Base-by-base conservation (phyloP, 2,888 invertebrate genomes). In the Hypselothyrea guttata region DNA sequence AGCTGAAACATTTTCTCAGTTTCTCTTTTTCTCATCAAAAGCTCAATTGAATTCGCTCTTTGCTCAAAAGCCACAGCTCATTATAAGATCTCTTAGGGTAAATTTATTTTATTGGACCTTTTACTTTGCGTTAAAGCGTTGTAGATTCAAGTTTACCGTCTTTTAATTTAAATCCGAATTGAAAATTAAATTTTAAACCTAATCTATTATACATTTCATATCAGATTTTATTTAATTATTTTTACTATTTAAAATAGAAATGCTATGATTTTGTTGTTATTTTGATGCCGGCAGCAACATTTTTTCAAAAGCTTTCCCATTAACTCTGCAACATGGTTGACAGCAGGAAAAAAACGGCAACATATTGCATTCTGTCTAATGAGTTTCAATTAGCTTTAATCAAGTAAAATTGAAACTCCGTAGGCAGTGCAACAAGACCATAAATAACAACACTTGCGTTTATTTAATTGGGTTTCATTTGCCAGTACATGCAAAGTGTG, bases 311-410 rank as follows among this genome's bases (percentile, higher is more conserved):
- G 22, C 45, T 57, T 45, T 9, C n/a, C 11, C n/a, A 7, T 7
- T n/a, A 28, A 4, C 41, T 27, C 37, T 11, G 57, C 75, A 77
- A 61, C 56, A 77, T 52, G 49, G 74, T 55, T 72, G 67, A 54
- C 30, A 13, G 12, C 22, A 7, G 42, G 37, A 7, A 35, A 31
- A 13, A 8, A 13, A 12, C 15, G 35, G 40, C 48, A 38, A 37
- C 44, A 70, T 28, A 31, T 33, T 49, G 61, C 8, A 7, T 18
- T 18, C 64, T 27, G 34, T 40, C 60, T 68, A 76, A 76, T 82
- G 59, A 59, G 54, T 31, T 45, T 78, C 71, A 84, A 82, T 84
- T 84, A 77, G 83, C 61, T 81, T 57, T 51, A 84, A 63, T 74
- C 53, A 74, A 77, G 59, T 61, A 40, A 59, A 82, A 54, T 52